phyloP scores from a whole-genome alignment of 2,888 invertebrate species.

The Crioceris asparagi region DNA sequence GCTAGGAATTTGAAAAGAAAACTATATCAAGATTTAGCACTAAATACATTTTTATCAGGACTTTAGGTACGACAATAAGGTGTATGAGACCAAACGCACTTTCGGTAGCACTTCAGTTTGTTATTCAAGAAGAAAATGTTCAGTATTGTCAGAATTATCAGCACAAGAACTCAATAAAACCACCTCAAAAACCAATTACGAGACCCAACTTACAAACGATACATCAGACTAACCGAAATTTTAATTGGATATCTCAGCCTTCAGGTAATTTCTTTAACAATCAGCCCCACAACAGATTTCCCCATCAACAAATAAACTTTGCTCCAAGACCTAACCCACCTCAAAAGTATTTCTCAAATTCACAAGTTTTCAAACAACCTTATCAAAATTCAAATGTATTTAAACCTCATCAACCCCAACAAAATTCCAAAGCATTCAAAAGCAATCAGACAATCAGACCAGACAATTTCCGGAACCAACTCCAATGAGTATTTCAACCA shows the following conservation, averaged over 20 bases:
- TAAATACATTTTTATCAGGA: conserved; percentile 8
- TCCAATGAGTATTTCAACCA: conserved; percentile 4
- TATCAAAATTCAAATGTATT: background rate
- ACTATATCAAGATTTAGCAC: conserved; percentile 7
- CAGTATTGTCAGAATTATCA: conserved; percentile 3
- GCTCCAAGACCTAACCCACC: background rate
- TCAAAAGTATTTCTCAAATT: conserved; percentile 2
- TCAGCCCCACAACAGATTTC: conserved; percentile 2
- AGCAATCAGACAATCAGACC: no score
- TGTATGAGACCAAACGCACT: conserved; percentile 7
- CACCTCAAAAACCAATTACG: background rate
- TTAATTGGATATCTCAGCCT: no score
- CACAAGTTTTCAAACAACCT: no score
- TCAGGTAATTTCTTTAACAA: no score
- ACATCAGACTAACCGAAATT: conserved; percentile 1
- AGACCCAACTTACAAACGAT: no score
- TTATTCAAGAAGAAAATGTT: conserved; percentile 7
- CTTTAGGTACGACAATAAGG: conserved; percentile 6
- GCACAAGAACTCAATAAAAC: no score
- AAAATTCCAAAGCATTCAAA: no score
- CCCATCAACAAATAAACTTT: background rate
- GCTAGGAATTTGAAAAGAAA: conserved; percentile 5
- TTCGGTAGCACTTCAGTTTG: conserved; percentile 6
- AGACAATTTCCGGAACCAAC: background rate
- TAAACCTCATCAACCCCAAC: no score